These are phyloP conservation scores for Lymantria monacha DNA, from an alignment of 2,888 invertebrate genomes.

Conservation along the genomic window DNA sequence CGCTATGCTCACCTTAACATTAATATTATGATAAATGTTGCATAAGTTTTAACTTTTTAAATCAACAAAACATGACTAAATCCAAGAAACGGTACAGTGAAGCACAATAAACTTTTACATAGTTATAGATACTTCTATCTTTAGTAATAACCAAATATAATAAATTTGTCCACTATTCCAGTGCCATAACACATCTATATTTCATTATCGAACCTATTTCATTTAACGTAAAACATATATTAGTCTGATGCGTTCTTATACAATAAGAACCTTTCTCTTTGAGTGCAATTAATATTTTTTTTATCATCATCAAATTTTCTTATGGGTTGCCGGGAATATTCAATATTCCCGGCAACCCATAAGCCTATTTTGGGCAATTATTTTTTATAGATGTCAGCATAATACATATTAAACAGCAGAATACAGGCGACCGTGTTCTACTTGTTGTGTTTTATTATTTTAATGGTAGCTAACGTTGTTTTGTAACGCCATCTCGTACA, in stretches of 20 bases:
- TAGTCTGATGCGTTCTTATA: neutral
- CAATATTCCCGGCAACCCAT: conserved; percentile 7
- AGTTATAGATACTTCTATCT: neutral
- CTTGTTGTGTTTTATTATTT: no score
- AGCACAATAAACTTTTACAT: no score
- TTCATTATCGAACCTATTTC: conserved; percentile 6
- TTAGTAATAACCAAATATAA: neutral
- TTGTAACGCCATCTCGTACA: no score
- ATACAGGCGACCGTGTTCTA: no score
- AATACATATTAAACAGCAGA: no score
- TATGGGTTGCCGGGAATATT: neutral
- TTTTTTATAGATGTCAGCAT: conserved; percentile 3
- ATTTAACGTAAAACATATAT: no score
- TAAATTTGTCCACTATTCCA: neutral
- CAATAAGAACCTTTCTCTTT: conserved; percentile 8
- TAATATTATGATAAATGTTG: no score
- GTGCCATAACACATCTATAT: neutral
- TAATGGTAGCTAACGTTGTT: no score
- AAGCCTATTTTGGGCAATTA: conserved; percentile 15
- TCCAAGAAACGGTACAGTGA: no score
- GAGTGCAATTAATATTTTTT: conserved; percentile 27
- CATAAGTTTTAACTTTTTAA: no score
- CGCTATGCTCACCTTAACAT: no score
- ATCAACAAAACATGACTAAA: no score
- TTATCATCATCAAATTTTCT: conserved; percentile 19